Evolutionary conservation across 2,797 vertebrate species (phyloP).

Genomic region (Triplophysa yarkandensis): DNA sequence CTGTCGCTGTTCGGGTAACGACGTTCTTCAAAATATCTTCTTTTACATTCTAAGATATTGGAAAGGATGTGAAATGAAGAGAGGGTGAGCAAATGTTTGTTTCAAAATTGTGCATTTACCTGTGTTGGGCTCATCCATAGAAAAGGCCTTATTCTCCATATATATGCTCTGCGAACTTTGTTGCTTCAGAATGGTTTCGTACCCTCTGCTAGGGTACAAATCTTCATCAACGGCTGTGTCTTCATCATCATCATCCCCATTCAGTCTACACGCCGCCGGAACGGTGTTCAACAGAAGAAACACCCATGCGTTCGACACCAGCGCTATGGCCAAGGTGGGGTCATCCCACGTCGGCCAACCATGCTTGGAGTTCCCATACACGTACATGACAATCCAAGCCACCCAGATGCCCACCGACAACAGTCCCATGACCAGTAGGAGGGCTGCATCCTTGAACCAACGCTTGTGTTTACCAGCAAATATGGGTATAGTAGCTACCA

Average conservation of each 20-base stretch:
- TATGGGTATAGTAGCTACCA: constrained; percentile 71
- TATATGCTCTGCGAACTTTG: constrained; percentile 87
- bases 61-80: too few species aligned
- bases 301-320: constrained; percentile 84
- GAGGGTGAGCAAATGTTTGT: too few species aligned
- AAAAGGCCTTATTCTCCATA: constrained; percentile 95
- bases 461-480: constrained; percentile 76
- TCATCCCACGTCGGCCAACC: constrained; percentile 81
- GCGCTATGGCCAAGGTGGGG: constrained; percentile 87
- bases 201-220: constrained; percentile 80
- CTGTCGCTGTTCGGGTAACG: too few species aligned
- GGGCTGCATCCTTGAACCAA: constrained; percentile 79
- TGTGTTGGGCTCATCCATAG: constrained; percentile 87
- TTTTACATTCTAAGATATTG: too few species aligned
- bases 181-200: constrained; percentile 93
- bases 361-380: constrained; percentile 78
- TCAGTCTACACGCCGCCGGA: constrained; percentile 83
- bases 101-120: constrained; percentile 72
- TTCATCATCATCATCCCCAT: constrained; percentile 64
- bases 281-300: constrained; percentile 85
- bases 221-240: constrained; percentile 74
- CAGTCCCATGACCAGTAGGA: constrained; percentile 74
- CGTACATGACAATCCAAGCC: constrained; percentile 90
- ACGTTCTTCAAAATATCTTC: too few species aligned
- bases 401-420: constrained; percentile 87